A percentile compares a stretch with the other conserved stretches of the same genome.
These are phyloP conservation scores for Pollenia labialis DNA, from an alignment of 2,888 invertebrate species.

Conservation along the genomic window DNA sequence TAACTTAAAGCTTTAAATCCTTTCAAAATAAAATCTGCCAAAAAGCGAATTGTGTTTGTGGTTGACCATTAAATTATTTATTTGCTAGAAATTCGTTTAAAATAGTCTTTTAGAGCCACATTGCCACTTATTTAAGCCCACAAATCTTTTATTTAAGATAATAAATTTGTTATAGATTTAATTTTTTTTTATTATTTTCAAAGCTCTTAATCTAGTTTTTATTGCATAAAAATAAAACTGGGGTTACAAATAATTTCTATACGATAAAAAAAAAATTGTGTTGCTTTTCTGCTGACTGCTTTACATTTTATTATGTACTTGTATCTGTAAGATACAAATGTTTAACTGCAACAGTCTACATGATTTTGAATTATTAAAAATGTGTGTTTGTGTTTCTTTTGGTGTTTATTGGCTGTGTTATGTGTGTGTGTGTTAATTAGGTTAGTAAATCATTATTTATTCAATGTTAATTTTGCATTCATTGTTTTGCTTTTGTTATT, in stretches of 20 bases:
- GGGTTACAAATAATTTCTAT: too few species aligned
- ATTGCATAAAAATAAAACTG: too few species aligned
- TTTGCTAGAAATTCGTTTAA: neutral
- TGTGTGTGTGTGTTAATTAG: slow-evolving; percentile 44
- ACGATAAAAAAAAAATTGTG: too few species aligned
- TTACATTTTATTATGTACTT: too few species aligned
- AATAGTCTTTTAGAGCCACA: too few species aligned
- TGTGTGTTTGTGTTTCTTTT: neutral
- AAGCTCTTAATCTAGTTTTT: too few species aligned
- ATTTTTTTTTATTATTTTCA: too few species aligned
- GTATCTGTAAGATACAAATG: too few species aligned
- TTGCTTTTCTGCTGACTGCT: too few species aligned
- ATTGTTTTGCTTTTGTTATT: slow-evolving; percentile 45
- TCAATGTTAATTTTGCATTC: slow-evolving; percentile 56
- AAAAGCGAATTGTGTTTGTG: neutral
- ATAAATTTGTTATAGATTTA: neutral
- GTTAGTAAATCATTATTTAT: slow-evolving; percentile 57
- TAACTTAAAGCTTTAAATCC: neutral
- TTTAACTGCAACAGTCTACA: neutral
- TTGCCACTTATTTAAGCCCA: neutral
- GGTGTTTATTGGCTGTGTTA: neutral
- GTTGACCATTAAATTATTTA: neutral
- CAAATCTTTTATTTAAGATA: neutral
- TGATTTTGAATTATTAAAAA: neutral
- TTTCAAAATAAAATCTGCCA: neutral